A percentile compares a stretch with the other conserved stretches of the same genome.
phyloP scores from a whole-genome alignment of 2,113 vertebrate species.

The Leucopsar rothschildi region DNA sequence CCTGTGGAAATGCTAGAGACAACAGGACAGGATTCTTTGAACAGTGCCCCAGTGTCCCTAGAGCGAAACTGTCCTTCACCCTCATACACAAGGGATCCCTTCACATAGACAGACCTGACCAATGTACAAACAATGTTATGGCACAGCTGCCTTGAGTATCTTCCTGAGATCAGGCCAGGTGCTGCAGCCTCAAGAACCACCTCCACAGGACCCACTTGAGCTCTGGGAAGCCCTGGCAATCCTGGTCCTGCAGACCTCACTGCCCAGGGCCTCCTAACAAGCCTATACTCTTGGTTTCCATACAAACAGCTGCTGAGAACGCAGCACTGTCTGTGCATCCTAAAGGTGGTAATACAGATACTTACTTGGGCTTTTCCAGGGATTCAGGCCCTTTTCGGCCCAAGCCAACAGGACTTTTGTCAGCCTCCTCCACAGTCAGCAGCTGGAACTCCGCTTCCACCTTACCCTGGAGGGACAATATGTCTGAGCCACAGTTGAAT shows the following conservation, averaged over 20 bases:
- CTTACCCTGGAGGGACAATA: conserved; percentile 81
- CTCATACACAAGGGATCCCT: accelerated
- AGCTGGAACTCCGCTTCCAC: conserved; percentile 92
- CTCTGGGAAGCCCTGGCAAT: neutral
- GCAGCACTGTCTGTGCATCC: neutral
- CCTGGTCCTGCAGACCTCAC: neutral
- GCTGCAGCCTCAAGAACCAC: neutral
- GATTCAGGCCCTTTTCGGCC: conserved; percentile 89
- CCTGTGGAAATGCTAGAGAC: accelerated
- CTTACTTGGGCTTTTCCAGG: conserved; percentile 91
- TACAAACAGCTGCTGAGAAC: neutral
- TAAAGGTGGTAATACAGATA: neutral
- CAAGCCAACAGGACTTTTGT: conserved; percentile 85
- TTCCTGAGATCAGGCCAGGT: neutral
- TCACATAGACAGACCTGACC: neutral
- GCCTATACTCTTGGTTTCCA: neutral
- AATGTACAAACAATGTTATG: neutral
- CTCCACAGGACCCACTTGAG: neutral
- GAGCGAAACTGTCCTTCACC: neutral
- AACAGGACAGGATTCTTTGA: neutral
- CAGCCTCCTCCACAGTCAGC: conserved; percentile 84
- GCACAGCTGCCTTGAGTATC: neutral
- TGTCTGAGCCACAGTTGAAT: neutral
- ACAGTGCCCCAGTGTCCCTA: neutral
- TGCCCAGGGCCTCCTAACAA: neutral